These are phyloP conservation scores for Callorhinus ursinus DNA, from an alignment of 2,113 vertebrate species.

Conservation along the genomic window DNA sequence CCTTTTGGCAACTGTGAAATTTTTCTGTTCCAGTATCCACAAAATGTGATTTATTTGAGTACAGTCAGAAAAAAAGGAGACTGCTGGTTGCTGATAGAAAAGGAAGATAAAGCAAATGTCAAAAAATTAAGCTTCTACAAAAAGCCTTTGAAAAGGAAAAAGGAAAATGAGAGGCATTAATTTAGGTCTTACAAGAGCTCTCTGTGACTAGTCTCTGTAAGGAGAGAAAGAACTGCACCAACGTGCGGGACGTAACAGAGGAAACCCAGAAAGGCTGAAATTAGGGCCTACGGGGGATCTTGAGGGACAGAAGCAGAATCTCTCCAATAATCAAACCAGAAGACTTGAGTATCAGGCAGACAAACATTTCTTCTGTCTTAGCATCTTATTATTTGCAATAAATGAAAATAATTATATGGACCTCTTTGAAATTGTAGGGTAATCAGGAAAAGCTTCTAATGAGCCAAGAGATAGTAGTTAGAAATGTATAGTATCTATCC, in stretches of 20 bases:
- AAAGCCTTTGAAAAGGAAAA: background rate
- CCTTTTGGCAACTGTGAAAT: conserved; percentile 39
- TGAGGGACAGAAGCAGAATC: background rate
- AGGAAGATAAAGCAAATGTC: conserved; percentile 11
- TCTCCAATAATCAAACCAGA: background rate
- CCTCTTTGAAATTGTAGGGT: background rate
- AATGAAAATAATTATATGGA: background rate
- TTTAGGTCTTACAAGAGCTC: background rate
- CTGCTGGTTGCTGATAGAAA: conserved; percentile 7
- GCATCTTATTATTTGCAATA: background rate
- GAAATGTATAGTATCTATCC: background rate
- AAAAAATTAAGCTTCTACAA: conserved; percentile 6
- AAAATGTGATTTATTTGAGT: conserved; percentile 53
- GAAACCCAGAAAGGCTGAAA: too few species aligned
- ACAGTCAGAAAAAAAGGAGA: conserved; percentile 40
- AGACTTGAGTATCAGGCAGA: background rate
- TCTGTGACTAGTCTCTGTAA: background rate
- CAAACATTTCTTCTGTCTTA: background rate
- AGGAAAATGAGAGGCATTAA: background rate
- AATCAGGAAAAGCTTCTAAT: background rate
- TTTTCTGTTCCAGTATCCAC: conserved; percentile 35
- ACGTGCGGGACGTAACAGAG: background rate
- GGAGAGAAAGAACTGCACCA: background rate
- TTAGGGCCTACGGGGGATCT: background rate
- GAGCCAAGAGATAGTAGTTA: background rate